phyloP scores from a whole-genome alignment of 2,113 vertebrate species.

The Tamias sibiricus region DNA sequence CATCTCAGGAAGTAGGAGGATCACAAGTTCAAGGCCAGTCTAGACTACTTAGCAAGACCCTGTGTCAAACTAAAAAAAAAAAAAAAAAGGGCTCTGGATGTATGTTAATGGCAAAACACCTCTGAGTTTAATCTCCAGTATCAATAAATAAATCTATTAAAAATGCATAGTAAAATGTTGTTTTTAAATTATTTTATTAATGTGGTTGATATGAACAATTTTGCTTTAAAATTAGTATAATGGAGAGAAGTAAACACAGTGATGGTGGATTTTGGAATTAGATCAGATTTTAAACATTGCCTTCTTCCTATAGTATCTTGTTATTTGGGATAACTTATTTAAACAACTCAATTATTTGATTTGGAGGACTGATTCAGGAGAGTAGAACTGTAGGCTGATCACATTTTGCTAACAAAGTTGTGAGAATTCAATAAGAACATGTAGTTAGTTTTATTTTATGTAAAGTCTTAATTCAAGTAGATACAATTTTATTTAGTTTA shows the following conservation, averaged over 20 bases:
- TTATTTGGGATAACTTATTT: background rate
- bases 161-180: background rate
- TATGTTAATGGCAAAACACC: too few relatives aligned
- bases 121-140: too few relatives aligned
- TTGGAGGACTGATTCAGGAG: too few relatives aligned
- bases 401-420: background rate
- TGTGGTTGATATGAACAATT: background rate
- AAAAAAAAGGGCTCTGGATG: too few relatives aligned
- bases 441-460: background rate
- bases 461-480: background rate
- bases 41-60: too few relatives aligned
- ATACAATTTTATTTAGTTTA: background rate
- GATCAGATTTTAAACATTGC: background rate
- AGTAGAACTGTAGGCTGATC: too few relatives aligned
- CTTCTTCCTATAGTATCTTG: background rate
- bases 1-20: too few relatives aligned
- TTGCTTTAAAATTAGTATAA: background rate
- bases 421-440: background rate
- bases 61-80: too few relatives aligned
- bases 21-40: too few relatives aligned
- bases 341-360: background rate
- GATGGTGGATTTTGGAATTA: background rate
- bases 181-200: background rate
- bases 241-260: background rate
- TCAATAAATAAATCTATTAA: too few relatives aligned